A percentile compares a stretch with the other conserved stretches of the same genome.
Evolutionary conservation across 2,888 invertebrate genomes (phyloP).

Genomic region (Rhimphoctona megacephalus): DNA sequence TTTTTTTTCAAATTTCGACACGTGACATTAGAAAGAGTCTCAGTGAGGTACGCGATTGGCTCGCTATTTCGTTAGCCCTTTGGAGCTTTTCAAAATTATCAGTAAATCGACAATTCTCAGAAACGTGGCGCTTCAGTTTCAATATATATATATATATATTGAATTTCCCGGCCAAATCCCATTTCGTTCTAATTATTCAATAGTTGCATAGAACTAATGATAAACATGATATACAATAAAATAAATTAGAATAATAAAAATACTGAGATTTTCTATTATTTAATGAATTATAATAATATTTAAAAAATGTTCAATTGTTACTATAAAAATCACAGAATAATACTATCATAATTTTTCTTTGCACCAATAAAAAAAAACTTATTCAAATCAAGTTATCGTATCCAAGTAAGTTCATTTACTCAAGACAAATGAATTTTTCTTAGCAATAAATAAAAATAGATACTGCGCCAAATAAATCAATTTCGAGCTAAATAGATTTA

Average conservation of each 20-base stretch:
- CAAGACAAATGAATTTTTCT: too few species aligned
- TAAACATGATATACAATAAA: background rate
- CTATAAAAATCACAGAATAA: too few species aligned
- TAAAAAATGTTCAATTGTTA: background rate
- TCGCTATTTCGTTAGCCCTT: conserved; percentile 13
- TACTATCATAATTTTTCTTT: background rate
- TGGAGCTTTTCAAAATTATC: background rate
- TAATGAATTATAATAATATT: background rate
- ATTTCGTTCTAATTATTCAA: background rate
- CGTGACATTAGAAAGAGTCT: conserved; percentile 34
- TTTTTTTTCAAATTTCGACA: conserved; percentile 37
- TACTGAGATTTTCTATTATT: background rate
- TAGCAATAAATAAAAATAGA: too few species aligned
- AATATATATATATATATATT: background rate
- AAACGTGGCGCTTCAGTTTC: background rate
- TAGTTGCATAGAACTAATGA: background rate
- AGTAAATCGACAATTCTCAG: background rate
- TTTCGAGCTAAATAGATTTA: too few species aligned
- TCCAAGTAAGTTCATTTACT: too few species aligned
- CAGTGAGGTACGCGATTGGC: conserved; percentile 11
- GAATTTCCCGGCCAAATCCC: background rate
- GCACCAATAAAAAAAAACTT: too few species aligned
- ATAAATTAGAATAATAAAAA: background rate
- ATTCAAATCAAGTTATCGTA: too few species aligned
- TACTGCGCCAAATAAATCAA: too few species aligned